Conservation (phyloP, 2,113 vertebrate genomes). For the Hiodon alosoides region DNA sequence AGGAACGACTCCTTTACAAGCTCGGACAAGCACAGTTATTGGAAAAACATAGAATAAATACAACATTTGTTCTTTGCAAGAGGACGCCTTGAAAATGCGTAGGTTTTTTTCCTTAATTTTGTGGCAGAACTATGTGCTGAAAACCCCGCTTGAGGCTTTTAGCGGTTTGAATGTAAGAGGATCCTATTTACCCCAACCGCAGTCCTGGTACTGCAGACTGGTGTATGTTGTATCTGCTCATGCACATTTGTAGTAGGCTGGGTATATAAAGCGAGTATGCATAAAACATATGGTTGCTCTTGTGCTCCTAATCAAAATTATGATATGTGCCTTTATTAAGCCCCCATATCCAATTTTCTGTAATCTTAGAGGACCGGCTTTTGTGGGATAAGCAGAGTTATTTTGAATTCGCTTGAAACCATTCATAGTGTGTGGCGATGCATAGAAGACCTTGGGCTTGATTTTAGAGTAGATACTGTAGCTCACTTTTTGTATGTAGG, state of each 20-base stretch:
- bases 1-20: not conserved
- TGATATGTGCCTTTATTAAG: not conserved
- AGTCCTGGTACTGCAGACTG: not conserved
- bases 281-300: not conserved
- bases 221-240: not conserved
- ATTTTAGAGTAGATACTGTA: not conserved
- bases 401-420: not conserved
- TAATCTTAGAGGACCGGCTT: not conserved
- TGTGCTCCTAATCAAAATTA: not conserved
- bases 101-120: not conserved
- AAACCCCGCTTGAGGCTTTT: not conserved
- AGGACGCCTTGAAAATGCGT: not conserved
- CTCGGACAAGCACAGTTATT: not conserved
- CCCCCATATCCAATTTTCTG: not conserved
- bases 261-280: too few relatives aligned
- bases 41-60: not conserved
- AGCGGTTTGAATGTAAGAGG: not conserved
- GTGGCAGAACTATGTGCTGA: not conserved
- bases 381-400: not conserved
- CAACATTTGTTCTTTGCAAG: not conserved
- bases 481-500: not conserved
- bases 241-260: not conserved
- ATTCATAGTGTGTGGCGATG: not conserved
- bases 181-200: not conserved
- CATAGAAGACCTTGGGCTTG: not conserved